These are phyloP conservation scores for Dusona sp. DNA, from an alignment of 2,888 invertebrate genomes.

Conservation along the genomic window DNA sequence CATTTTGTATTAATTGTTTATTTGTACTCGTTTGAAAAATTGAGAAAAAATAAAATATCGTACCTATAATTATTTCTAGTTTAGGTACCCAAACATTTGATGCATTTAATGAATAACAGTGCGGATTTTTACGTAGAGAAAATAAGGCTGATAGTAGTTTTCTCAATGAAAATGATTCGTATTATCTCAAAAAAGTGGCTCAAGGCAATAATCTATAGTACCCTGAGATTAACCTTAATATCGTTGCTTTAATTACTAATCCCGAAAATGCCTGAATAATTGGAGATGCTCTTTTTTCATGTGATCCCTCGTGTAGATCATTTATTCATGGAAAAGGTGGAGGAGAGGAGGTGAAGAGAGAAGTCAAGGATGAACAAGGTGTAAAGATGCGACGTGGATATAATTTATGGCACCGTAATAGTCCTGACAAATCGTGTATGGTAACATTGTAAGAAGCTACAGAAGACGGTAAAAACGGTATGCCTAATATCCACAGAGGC, in stretches of 20 bases:
- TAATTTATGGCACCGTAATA: slow-evolving; percentile 82
- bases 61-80: neutral
- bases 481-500: slow-evolving; percentile 71
- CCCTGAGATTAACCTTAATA: neutral
- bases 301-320: slow-evolving; percentile 32
- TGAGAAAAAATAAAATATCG: neutral
- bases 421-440: slow-evolving; percentile 83
- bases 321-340: slow-evolving; percentile 38
- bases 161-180: neutral
- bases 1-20: neutral
- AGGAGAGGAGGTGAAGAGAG: neutral
- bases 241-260: neutral
- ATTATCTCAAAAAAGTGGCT: neutral
- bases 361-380: slow-evolving; percentile 68
- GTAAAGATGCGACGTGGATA: slow-evolving; percentile 69
- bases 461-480: slow-evolving; percentile 79
- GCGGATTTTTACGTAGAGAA: neutral
- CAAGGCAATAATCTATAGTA: neutral
- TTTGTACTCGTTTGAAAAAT: neutral
- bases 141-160: neutral
- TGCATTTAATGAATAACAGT: neutral
- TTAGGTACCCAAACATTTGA: neutral
- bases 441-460: slow-evolving; percentile 80
- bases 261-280: neutral
- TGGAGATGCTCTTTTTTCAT: neutral